Conservation (phyloP, 35 echinoderm and acorn worm species). For the Apostichopus japonicus region DNA sequence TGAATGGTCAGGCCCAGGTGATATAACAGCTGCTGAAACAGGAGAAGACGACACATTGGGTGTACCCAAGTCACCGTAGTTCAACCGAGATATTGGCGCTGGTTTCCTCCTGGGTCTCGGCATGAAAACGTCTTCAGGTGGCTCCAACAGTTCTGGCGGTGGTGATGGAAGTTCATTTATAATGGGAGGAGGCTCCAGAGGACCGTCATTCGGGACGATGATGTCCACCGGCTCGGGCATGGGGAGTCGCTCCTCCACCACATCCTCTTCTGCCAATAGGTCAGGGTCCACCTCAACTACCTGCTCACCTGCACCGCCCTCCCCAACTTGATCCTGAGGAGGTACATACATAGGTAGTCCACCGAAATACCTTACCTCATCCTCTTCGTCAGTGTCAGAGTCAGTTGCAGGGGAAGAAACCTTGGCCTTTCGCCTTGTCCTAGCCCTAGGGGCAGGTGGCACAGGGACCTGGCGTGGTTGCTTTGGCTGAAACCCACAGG, state of each 20-base stretch:
- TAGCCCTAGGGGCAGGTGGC: not conserved
- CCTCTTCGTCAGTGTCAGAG: not conserved
- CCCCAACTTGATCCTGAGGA: not conserved
- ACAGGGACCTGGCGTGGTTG: not conserved
- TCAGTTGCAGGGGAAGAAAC: not conserved
- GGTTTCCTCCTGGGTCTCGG: slow-evolving; percentile 22
- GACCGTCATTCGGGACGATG: not conserved
- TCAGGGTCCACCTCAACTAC: not conserved
- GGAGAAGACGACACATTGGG: slow-evolving; percentile 15
- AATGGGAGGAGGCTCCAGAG: not conserved
- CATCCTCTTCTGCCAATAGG: not conserved
- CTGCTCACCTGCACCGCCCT: not conserved
- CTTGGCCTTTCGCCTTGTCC: not conserved
- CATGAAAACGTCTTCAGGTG: not conserved
- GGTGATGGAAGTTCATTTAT: not conserved
- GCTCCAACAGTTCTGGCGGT: not conserved
- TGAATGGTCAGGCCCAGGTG: not conserved
- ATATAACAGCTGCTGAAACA: not conserved
- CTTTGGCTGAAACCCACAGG: slow-evolving; percentile 1
- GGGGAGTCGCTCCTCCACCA: not conserved
- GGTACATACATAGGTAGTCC: not conserved
- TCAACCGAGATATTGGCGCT: not conserved
- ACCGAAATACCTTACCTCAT: not conserved
- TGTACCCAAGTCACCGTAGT: not conserved
- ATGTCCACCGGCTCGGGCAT: not conserved